phyloP scores from a whole-genome alignment of 2,888 invertebrate genomes.

The Plagodis dolabraria region DNA sequence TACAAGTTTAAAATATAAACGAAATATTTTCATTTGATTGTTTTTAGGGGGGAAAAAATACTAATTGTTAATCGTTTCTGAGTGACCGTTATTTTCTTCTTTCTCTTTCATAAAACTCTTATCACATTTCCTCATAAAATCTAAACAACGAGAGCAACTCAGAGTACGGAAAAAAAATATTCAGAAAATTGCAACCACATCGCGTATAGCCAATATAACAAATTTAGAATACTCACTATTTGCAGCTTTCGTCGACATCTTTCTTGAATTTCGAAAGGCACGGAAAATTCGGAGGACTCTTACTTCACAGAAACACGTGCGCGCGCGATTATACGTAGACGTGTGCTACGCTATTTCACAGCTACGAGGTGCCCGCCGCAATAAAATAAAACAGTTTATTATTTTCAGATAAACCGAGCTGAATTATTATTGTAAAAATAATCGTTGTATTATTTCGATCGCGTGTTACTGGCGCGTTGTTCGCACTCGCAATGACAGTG shows the following conservation, averaged over 20 bases:
- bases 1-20: too few species aligned
- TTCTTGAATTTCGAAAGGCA: constrained; percentile 39
- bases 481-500: constrained; percentile 60
- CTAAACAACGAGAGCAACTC: too few species aligned
- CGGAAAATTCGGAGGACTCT: constrained; percentile 31
- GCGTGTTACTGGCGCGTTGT: constrained; percentile 65
- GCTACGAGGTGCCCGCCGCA: constrained; percentile 60
- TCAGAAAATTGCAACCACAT: too few species aligned
- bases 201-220: neutral
- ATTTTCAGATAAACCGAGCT: constrained; percentile 53
- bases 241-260: constrained; percentile 62
- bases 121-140: too few species aligned
- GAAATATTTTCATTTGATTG: too few species aligned
- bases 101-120: too few species aligned
- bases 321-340: constrained; percentile 53
- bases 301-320: constrained; percentile 27
- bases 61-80: too few species aligned
- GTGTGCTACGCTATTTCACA: constrained; percentile 54
- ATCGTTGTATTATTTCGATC: constrained; percentile 43
- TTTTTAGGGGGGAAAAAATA: too few species aligned
- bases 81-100: too few species aligned
- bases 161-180: too few species aligned
- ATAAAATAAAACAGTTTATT: constrained; percentile 50
- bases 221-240: constrained; percentile 56
- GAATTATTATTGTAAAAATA: constrained; percentile 40